phyloP scores from a whole-genome alignment of 23 tunicate species.

The Ascidia mentula region DNA sequence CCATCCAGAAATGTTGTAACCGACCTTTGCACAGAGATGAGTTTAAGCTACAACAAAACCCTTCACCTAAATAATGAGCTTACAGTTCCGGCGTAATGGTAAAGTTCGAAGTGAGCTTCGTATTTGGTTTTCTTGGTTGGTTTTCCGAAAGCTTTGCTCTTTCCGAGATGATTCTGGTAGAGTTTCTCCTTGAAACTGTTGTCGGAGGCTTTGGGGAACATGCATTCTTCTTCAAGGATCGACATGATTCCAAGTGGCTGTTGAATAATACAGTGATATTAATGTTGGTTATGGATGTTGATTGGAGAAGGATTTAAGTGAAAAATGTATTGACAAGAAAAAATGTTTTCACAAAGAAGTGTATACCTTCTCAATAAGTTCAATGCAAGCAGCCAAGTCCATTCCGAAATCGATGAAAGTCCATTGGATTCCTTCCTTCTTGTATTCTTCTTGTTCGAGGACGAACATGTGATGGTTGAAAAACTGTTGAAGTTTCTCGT shows the following conservation, averaged over 20 bases:
- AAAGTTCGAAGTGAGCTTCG: slow-evolving; percentile 90
- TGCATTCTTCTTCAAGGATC: slow-evolving; percentile 97
- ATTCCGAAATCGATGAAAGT: slow-evolving; percentile 98
- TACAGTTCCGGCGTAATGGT: slow-evolving; percentile 97
- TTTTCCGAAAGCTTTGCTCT: slow-evolving; percentile 88
- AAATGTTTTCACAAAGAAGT: too few species aligned
- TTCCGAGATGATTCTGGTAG: slow-evolving; percentile 88
- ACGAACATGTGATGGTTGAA: slow-evolving; percentile 99
- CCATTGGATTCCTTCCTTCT: slow-evolving; percentile 99
- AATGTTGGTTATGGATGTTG: too few species aligned
- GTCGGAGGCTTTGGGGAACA: slow-evolving; percentile 96
- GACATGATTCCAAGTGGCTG: slow-evolving; percentile 98
- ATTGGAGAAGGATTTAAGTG: too few species aligned
- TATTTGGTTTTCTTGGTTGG: slow-evolving; percentile 78
- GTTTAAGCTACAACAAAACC: neutral
- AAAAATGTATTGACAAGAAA: too few species aligned
- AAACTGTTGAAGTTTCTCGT: slow-evolving; percentile 99
- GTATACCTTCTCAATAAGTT: slow-evolving; percentile 89
- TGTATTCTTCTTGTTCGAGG: slow-evolving; percentile 98
- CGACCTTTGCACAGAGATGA: slow-evolving; percentile 41
- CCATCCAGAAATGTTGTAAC: slow-evolving; percentile 91
- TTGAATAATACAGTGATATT: too few species aligned
- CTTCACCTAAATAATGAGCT: slow-evolving; percentile 6
- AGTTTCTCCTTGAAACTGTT: slow-evolving; percentile 85
- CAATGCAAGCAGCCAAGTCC: slow-evolving; percentile 99